Evolutionary conservation across 2,797 vertebrate genomes (phyloP).

Genomic region (Valencia hispanica): DNA sequence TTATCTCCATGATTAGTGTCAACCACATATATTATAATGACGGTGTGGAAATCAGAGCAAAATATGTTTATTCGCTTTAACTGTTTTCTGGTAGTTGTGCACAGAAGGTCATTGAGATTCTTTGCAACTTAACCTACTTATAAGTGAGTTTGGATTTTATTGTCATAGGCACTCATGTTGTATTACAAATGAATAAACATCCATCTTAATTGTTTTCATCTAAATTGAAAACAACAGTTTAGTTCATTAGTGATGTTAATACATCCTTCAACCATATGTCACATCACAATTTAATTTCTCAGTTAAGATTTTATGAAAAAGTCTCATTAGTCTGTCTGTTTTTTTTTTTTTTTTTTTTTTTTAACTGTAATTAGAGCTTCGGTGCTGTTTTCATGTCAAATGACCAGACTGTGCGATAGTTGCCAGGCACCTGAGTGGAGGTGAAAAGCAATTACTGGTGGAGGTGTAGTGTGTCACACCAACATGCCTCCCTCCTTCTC

Average conservation of each 20-base stretch:
- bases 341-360: constrained; percentile 20
- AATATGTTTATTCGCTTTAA: constrained; percentile 28
- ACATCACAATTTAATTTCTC: constrained; percentile 42
- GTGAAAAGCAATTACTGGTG: constrained; percentile 70
- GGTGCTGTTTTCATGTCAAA: constrained; percentile 60
- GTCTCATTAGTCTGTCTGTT: constrained; percentile 24
- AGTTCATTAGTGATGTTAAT: not conserved
- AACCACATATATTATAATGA: constrained; percentile 57
- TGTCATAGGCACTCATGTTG: not conserved
- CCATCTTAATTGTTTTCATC: not conserved
- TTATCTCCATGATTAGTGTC: constrained; percentile 29
- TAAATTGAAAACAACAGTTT: not conserved
- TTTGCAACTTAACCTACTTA: not conserved
- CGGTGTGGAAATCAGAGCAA: constrained; percentile 57
- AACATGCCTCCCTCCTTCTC: constrained; percentile 14
- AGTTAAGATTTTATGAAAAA: constrained; percentile 41
- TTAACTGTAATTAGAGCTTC: constrained; percentile 70
- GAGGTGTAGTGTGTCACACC: constrained; percentile 48
- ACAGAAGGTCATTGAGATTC: constrained; percentile 10
- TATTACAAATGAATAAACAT: not conserved
- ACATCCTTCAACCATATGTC: constrained; percentile 15
- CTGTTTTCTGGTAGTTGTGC: constrained; percentile 13
- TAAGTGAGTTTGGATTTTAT: not conserved
- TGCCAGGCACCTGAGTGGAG: constrained; percentile 75
- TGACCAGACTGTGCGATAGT: constrained; percentile 52